Conservation (phyloP, 2,113 vertebrate species). For the Bujurquina vittata region DNA sequence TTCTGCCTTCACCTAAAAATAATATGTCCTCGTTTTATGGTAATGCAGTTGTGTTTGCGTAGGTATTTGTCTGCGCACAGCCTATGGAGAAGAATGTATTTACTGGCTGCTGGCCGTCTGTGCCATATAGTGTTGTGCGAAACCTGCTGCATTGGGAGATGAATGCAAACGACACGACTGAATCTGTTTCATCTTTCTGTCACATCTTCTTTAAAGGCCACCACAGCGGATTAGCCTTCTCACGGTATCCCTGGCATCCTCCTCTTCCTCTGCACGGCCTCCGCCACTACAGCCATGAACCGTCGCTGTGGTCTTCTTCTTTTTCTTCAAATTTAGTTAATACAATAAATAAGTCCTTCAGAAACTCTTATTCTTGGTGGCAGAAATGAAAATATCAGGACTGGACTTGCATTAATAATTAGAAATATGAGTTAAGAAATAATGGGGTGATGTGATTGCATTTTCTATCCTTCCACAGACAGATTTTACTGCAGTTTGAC, state of each 20-base stretch:
- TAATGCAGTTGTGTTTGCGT: background rate
- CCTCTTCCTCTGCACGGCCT: background rate
- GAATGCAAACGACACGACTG: background rate
- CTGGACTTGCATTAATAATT: conserved; percentile 7
- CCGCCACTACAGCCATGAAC: background rate
- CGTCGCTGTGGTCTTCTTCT: background rate
- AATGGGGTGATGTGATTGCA: conserved; percentile 51
- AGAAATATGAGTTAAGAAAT: conserved; percentile 40
- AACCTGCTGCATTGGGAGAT: background rate
- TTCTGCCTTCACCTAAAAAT: no score
- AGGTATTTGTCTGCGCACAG: no score
- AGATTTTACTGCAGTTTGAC: conserved; percentile 43
- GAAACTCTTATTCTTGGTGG: background rate
- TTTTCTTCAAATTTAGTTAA: background rate
- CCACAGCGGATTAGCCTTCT: background rate
- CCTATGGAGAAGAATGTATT: background rate
- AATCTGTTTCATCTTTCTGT: background rate
- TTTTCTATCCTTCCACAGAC: conserved; percentile 33
- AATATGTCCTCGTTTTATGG: no score
- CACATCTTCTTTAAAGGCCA: background rate
- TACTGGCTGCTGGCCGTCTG: background rate
- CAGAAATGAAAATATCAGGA: background rate
- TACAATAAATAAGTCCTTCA: background rate
- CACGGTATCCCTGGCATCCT: no score
- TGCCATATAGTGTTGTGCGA: background rate